Base-by-base conservation (phyloP, 2,888 invertebrate genomes). In the Sinotaia quadrata region DNA sequence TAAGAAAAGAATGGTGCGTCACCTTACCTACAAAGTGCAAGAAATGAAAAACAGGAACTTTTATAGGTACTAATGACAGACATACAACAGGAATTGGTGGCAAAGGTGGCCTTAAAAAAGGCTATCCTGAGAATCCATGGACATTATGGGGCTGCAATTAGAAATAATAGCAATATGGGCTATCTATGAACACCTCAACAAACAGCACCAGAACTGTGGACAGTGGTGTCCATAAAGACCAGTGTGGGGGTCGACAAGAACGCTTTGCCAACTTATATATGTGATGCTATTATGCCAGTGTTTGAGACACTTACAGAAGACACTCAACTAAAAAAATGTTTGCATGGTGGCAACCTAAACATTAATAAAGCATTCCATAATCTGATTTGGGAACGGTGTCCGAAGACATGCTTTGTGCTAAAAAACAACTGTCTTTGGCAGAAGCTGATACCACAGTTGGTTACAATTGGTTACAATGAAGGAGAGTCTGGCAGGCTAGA, bases 401-500 rank as follows among this genome's bases (percentile, higher is more conserved):
- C 71, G 7, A 59, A 71, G 37, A 52, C 71, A 18, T 24, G 29
- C 4, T 68, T 68, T 49, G 41, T 59, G 15, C 52, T 12, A 49
- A 59, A 21, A 34, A 41, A 15, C 41, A 56, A n/a, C 29, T 68
- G 27, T 2, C 60, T 21, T 15, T 65, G 18, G 68, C 71, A 2
- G 68, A 49, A 1, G 31, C 18, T 18, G 71, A 71, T 68, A 67
- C 58, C 2, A 47, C 47, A 7, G 52, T n/a, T n/a, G n/a, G n/a
- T n/a, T n/a, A n/a, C n/a, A 41, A 41, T 68, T 41, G 62, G 61
- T 12, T 68, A 34, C 21, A 71, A 68, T 71, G 68, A 68, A 33
- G 71, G 60, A 37, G 70, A 70, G 36, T 12, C 41, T 4, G 59
- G 58, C 1, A 51, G 58, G 41, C 15, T 57, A 8, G 44, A 21